These are phyloP conservation scores for Hermodice carunculata DNA, from an alignment of 2,888 invertebrate genomes.

Conservation along the genomic window DNA sequence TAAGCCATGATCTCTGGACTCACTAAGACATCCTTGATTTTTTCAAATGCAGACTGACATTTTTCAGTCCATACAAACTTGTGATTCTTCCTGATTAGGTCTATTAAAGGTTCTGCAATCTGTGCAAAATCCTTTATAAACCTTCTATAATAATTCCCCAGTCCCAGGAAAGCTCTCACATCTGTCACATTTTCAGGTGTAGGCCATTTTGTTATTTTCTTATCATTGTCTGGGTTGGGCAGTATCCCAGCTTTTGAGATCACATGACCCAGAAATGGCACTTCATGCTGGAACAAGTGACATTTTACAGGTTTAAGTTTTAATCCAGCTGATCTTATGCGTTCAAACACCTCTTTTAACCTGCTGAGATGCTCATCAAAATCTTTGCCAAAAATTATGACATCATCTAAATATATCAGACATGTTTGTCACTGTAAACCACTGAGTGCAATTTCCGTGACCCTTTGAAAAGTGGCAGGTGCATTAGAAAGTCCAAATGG, in stretches of 20 bases:
- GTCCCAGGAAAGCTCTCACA: slow-evolving; percentile 13
- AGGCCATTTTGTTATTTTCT: slow-evolving; percentile 2
- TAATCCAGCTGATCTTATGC: too few species aligned
- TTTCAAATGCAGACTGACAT: too few species aligned
- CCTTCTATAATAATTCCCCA: slow-evolving; percentile 17
- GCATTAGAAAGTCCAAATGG: slow-evolving; percentile 41
- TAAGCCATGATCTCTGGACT: too few species aligned
- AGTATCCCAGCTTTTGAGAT: slow-evolving; percentile 3
- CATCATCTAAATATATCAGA: slow-evolving; percentile 42
- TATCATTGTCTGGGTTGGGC: slow-evolving; percentile 14
- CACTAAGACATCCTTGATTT: too few species aligned
- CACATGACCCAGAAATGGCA: slow-evolving; percentile 22
- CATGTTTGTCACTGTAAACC: slow-evolving; percentile 29
- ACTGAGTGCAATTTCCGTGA: slow-evolving; percentile 37
- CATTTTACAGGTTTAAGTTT: slow-evolving; percentile 46
- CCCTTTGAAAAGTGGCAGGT: slow-evolving; percentile 40
- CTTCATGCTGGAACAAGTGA: slow-evolving; percentile 20
- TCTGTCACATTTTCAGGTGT: slow-evolving; percentile 3
- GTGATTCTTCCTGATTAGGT: background rate
- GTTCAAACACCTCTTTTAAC: too few species aligned
- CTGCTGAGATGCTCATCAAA: slow-evolving; percentile 28
- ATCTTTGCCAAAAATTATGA: slow-evolving; percentile 35
- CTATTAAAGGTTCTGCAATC: slow-evolving; percentile 4
- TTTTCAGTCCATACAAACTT: slow-evolving; percentile 18
- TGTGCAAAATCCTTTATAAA: slow-evolving; percentile 18